Percentiles rank a stretch among this genome's conserved stretches.
These are phyloP conservation scores for Sebastes wilsoni DNA, from an alignment of 2,797 vertebrate species.

Conservation along the genomic window DNA sequence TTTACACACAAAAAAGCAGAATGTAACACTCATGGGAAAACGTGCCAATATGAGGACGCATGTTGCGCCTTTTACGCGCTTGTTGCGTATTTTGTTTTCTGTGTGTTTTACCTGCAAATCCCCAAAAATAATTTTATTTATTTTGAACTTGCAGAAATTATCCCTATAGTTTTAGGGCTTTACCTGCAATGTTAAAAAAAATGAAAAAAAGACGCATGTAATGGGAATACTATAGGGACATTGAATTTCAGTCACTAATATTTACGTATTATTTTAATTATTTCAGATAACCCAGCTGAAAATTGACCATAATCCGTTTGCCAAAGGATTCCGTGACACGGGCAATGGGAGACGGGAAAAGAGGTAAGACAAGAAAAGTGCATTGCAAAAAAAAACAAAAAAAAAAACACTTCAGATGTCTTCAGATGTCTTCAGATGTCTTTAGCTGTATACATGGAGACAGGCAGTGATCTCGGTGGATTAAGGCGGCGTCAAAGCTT, in stretches of 20 bases:
- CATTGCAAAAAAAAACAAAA: not conserved
- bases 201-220: fast-evolving
- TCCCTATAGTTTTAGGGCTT: not conserved
- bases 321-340: constrained; percentile 98
- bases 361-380: constrained; percentile 84
- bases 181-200: not conserved
- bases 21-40: constrained; percentile 15
- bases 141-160: not conserved
- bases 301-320: constrained; percentile 99
- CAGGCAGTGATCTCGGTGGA: constrained; percentile 26
- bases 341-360: constrained; percentile 97
- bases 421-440: not conserved
- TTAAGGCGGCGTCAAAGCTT: constrained; percentile 25
- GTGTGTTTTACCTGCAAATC: not conserved
- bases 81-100: not conserved
- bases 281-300: constrained; percentile 94
- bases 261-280: constrained; percentile 3
- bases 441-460: not conserved
- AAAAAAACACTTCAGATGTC: not conserved
- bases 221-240: not conserved
- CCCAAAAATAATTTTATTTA: not conserved
- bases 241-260: not conserved
- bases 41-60: not conserved
- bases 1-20: constrained; percentile 14
- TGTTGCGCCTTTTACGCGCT: not conserved